These are phyloP conservation scores for Leptinotarsa lineolata DNA, from an alignment of 1,140 invertebrate genomes.

Conservation along the genomic window DNA sequence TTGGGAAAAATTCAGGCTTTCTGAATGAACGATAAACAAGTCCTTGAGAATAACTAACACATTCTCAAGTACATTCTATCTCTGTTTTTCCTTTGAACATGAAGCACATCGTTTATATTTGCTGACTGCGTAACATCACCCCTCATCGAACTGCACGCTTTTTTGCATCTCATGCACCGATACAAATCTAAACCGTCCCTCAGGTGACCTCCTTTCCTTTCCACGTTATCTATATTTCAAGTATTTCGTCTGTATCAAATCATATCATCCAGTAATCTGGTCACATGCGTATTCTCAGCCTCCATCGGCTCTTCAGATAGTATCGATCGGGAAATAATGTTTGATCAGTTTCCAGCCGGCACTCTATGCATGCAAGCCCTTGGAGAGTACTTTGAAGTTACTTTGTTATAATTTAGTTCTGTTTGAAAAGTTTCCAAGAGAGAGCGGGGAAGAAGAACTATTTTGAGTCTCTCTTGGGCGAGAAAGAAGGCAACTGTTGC, in stretches of 20 bases:
- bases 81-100: too few relatives aligned
- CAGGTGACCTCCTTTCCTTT: background rate
- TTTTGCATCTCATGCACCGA: background rate
- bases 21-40: too few relatives aligned
- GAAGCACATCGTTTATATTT: too few relatives aligned
- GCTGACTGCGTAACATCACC: too few relatives aligned
- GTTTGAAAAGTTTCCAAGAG: slow-evolving; percentile 44
- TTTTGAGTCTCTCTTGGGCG: slow-evolving; percentile 27
- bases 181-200: background rate
- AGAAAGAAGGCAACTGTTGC: slow-evolving; percentile 49
- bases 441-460: slow-evolving; percentile 17
- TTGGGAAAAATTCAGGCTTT: too few relatives aligned
- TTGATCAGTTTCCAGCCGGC: slow-evolving; percentile 23
- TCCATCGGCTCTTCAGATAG: slow-evolving; percentile 7
- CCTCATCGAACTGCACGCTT: background rate
- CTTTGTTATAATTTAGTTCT: slow-evolving; percentile 49
- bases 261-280: slow-evolving; percentile 5
- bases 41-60: too few relatives aligned
- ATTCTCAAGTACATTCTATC: too few relatives aligned
- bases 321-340: slow-evolving; percentile 30
- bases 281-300: slow-evolving; percentile 20
- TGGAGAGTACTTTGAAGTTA: slow-evolving; percentile 43
- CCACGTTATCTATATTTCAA: background rate
- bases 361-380: background rate
- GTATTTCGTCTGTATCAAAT: background rate